Evolutionary conservation across 64 coral and sea anemone genomes (phyloP), one percentile per base, ranked within the genome.

Genomic region (Montipora foliosa): DNA sequence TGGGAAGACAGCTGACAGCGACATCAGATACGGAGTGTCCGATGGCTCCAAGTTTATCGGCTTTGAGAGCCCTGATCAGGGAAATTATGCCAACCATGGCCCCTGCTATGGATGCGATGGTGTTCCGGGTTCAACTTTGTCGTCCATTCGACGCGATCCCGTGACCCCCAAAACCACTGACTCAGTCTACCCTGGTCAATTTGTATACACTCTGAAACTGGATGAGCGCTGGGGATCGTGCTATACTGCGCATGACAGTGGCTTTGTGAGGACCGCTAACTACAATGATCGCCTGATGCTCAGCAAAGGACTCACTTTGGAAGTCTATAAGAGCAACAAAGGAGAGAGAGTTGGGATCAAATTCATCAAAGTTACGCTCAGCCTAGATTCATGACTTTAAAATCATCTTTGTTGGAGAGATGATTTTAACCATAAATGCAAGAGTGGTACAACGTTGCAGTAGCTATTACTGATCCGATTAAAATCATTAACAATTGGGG

Each of bases 1-100:
- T 12, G 89, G 89, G 8, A 60, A 80, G 19, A 19, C 13, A 9
- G 8, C 17, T 6, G 89, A 90, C 89, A 90, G 89, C 13, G 89
- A 90, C 55, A 67, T 81, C 47, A 68, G 15, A 67, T 90, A 90
- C 67, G 88, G 88, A 9, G 67, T 90, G 48, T 90, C 88, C 17
- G 88, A 90, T 46, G 59, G 88, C 8, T n/a, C 14, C 59, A 66
- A 60, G 24, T 80, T 90, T 25, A 48, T 90, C 19, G 88, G 88
- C 1, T 79, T 80, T 62, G 21, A 22, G 4, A 49, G 44, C 3
- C 0, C 0, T 2, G 88, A 90, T 25, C 79, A 80, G 21, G 13
- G 19, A 0, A 70, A 84, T 68, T 84, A 68, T 21, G 8, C 6
- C 6, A 8, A 16, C 1, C 17, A 68, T 51, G n/a, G 76, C 14